A percentile compares a stretch with the other conserved stretches of the same genome.
phyloP scores from a whole-genome alignment of 2,888 invertebrate genomes.

The Latrodectus elegans region DNA sequence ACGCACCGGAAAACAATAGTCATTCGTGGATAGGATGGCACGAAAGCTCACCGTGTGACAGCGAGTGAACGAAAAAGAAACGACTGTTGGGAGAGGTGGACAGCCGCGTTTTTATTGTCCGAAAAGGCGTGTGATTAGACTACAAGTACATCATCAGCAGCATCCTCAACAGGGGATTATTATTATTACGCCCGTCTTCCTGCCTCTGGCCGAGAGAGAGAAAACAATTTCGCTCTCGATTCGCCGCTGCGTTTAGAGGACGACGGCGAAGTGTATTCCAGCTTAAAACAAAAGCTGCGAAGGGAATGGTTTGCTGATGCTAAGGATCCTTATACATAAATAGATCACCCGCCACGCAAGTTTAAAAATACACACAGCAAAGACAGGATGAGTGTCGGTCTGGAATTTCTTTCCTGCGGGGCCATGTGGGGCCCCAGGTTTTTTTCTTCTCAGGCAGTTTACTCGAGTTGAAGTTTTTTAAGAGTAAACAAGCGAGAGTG shows the following conservation, averaged over 20 bases:
- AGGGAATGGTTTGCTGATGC: constrained; percentile 12
- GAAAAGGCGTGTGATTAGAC: constrained; percentile 26
- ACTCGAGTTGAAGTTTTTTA: no score
- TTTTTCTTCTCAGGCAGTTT: no score
- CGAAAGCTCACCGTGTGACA: not conserved
- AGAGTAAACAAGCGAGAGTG: no score
- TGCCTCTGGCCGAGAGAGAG: constrained; percentile 14
- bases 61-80: not conserved
- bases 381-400: constrained; percentile 24
- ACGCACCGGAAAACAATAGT: not conserved
- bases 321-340: constrained; percentile 28
- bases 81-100: constrained; percentile 9
- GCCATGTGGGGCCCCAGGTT: constrained; percentile 1
- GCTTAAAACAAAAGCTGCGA: constrained; percentile 30
- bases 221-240: not conserved
- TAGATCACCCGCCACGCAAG: constrained; percentile 26
- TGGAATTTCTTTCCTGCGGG: constrained; percentile 36
- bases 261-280: not conserved
- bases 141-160: constrained; percentile 52
- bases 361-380: constrained; percentile 56
- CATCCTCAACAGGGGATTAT: constrained; percentile 39
- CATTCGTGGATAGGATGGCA: not conserved
- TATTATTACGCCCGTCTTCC: constrained; percentile 38
- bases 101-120: constrained; percentile 37
- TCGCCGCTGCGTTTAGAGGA: not conserved